Evolutionary conservation across 1,140 invertebrate genomes (phyloP).

Genomic region (Leptoteleia sp.): DNA sequence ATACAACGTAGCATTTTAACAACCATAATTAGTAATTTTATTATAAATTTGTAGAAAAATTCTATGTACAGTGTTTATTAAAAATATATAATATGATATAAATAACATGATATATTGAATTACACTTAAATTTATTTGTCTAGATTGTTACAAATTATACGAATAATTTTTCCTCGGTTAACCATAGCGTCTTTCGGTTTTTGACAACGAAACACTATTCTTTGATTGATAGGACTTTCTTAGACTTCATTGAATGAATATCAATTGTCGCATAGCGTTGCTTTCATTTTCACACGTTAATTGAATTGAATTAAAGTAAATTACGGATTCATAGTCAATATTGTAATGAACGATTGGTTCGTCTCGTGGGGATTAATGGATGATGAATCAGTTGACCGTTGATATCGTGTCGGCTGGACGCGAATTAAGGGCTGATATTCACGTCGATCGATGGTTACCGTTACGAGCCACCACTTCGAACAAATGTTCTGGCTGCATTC

Average conservation of each 20-base stretch:
- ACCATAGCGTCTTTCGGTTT: constrained; percentile 17
- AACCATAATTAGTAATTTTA: no score
- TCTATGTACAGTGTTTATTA: no score
- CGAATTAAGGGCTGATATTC: constrained; percentile 64
- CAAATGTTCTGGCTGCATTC: constrained; percentile 75
- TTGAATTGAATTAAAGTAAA: constrained; percentile 48
- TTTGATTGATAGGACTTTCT: constrained; percentile 37
- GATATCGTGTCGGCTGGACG: constrained; percentile 40
- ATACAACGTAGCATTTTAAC: no score
- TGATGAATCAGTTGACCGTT: constrained; percentile 73
- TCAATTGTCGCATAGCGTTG: no score
- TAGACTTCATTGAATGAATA: constrained; percentile 27
- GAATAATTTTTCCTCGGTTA: no score
- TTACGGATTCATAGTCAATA: constrained; percentile 44
- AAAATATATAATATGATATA: no score
- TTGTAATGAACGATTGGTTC: constrained; percentile 70
- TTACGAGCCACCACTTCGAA: constrained; percentile 76
- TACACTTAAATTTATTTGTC: no score
- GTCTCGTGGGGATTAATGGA: constrained; percentile 69
- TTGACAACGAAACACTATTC: neutral
- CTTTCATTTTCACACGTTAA: no score
- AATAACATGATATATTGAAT: no score
- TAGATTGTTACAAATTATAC: no score
- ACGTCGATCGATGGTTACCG: constrained; percentile 77
- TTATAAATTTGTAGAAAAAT: no score